Base-by-base conservation (phyloP, 2,888 invertebrate species). In the Saturnia japonica region DNA sequence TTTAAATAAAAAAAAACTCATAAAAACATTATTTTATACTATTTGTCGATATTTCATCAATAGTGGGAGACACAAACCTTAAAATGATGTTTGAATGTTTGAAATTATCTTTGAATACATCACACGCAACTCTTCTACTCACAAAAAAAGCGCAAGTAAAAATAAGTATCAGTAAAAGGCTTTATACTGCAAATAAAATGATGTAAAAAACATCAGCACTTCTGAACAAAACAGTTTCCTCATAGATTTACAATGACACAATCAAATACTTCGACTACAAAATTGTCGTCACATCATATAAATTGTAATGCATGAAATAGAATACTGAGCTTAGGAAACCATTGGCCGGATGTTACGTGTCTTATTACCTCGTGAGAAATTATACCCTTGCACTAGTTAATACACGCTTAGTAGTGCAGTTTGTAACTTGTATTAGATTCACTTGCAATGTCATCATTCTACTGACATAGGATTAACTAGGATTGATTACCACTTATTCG, bases 341-440 rank as follows among this genome's bases (percentile, higher is more conserved):
- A 68, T 62, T 68, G 68, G 74, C 72, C 82, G 79, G 82, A 88
- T 82, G 80, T 87, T 84, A 85, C 80, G 82, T 80, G 77, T 75
- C 71, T 74, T 73, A 76, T 82, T 81, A 67, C 67, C 66, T 81
- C 83, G 81, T 82, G 82, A 78, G 76, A 85, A 87, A 88, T 86
- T 84, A 85, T 82, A 85, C 77, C 77, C 75, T 75, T 72, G 68
- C 68, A 64, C 19, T 19, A 64, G 64, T 64, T 64, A 64, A 64
- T 34, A 40, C 11, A 22, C 22, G 51, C 70, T 51, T 66, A 67
- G 70, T 66, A 70, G 54, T 25, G 42, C 54, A 67, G 67, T 70
- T 22, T 51, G n/a, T 45, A 67, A 40, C 69, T 47, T 28, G 57
- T 40, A 51, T 60, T 28, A 64, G 40, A 64, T 40, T 40, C n/a